Evolutionary conservation across 2,888 invertebrate genomes (phyloP).

Genomic region (Mystacides longicornis): DNA sequence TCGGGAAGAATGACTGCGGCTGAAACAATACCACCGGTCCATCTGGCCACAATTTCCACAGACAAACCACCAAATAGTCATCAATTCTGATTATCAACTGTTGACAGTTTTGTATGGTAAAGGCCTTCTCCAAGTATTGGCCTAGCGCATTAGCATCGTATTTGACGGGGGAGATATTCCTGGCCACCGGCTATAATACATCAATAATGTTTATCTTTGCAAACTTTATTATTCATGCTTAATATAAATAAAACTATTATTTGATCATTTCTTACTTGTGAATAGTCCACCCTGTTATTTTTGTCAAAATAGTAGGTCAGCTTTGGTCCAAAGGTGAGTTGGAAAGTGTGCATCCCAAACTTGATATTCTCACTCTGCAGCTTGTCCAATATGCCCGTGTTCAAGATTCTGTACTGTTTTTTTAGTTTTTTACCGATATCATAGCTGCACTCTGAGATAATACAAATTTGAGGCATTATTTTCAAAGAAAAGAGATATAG

Average conservation of each 20-base stretch:
- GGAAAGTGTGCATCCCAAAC: slow-evolving; percentile 12
- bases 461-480: neutral
- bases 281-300: neutral
- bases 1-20: slow-evolving; percentile 5
- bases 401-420: slow-evolving; percentile 6
- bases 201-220: neutral
- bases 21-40: slow-evolving; percentile 9
- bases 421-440: slow-evolving; percentile 5
- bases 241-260: too few relatives aligned
- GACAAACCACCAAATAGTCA: neutral
- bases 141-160: slow-evolving; percentile 3
- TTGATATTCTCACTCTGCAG: slow-evolving; percentile 4
- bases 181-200: neutral
- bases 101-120: slow-evolving; percentile 3
- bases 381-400: slow-evolving; percentile 1
- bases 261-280: slow-evolving; percentile 4
- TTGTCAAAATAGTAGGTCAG: slow-evolving; percentile 4
- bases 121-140: neutral
- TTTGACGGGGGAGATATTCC: slow-evolving; percentile 1
- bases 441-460: slow-evolving; percentile 8
- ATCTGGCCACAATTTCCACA: slow-evolving; percentile 7
- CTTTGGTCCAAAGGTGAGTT: slow-evolving; percentile 7
- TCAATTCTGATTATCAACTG: slow-evolving; percentile 3
- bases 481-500: too few relatives aligned
- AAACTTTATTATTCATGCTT: neutral